Evolutionary conservation across 2,888 invertebrate species (phyloP), one percentile per base, ranked within the genome.

Genomic region (Leptodirus hochenwartii): DNA sequence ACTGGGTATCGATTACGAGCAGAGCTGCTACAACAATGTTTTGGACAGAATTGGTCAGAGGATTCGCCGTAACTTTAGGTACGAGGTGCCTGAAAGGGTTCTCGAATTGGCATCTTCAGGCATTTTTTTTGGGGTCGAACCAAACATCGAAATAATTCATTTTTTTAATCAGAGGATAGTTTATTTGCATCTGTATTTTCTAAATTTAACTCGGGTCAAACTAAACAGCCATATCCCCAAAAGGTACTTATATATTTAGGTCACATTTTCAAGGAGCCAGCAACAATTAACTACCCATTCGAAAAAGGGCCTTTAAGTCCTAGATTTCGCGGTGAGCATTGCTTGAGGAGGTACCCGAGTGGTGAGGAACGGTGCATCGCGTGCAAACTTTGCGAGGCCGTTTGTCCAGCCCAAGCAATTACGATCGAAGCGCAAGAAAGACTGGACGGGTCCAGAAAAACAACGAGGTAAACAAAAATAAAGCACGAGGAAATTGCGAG

Each of bases 311-410:
- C 98, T 3, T 60, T 98, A 24, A 93, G 93, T 44, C 95, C 96
- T 0, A 63, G 96, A 34, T 98, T 96, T 58, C 69, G 98, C 45
- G 93, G 98, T 1, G 98, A 98, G 54, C 98, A 98, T 57, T 96
- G 95, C 2, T 59, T 98, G 20, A 68, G 96, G 33, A 68, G 96
- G 17, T 87, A 90, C 56, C 95, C 96, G 0, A 91, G 91, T 3
- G 96, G 98, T 1, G 98, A 98, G 53, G 98, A 98, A 56, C 68
- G 98, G 35, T 98, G 98, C 54, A 98, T 98, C 51, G 98, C 98
- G 9, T 98, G 98, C 59, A 98, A 98, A 58, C 64, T 98, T 10
- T 98, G 98, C 51, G 98, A 98, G 59, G 98, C 96, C 9, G 90
- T 99, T 50, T 98, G 98, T 47, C 98, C 98, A 10, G 98, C 98